Conservation (phyloP, 2,888 invertebrate species). For the Pseudococcus longispinus region DNA sequence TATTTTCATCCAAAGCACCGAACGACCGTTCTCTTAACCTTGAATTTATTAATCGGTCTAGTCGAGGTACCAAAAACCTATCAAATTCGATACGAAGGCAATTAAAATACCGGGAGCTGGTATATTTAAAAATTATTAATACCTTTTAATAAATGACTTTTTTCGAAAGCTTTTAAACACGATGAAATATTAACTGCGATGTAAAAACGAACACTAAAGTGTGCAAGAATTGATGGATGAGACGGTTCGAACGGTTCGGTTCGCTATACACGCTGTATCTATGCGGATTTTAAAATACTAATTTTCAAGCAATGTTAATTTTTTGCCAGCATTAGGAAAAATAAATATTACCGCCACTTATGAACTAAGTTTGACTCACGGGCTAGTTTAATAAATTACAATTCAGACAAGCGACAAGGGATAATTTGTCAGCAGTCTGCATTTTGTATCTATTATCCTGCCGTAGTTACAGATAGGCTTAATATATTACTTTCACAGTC, state of each 20-base stretch:
- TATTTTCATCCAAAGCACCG: background rate
- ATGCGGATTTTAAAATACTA: slow-evolving; percentile 40
- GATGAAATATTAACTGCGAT: slow-evolving; percentile 39
- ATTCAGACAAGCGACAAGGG: slow-evolving; percentile 44
- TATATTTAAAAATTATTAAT: slow-evolving; percentile 36
- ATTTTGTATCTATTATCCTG: slow-evolving; percentile 42
- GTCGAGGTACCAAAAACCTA: background rate
- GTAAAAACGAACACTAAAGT: slow-evolving; percentile 16
- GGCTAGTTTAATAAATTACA: slow-evolving; percentile 42
- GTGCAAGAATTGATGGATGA: slow-evolving; percentile 40
- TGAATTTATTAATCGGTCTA: slow-evolving; percentile 9
- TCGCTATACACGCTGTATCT: background rate
- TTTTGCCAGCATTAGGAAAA: slow-evolving; percentile 42
- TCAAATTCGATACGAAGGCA: background rate
- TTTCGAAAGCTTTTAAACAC: slow-evolving; percentile 39
- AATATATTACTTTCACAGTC: slow-evolving; percentile 45
- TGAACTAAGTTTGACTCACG: slow-evolving; percentile 42
- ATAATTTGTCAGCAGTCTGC: slow-evolving; percentile 46
- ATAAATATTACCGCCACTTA: slow-evolving; percentile 46
- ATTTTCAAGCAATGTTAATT: slow-evolving; percentile 42
- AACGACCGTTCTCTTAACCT: background rate
- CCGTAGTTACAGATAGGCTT: slow-evolving; percentile 43
- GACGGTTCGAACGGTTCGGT: slow-evolving; percentile 11
- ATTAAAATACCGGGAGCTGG: background rate
- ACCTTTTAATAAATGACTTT: slow-evolving; percentile 45